Base-by-base conservation (phyloP, 1,140 invertebrate genomes). In the Heliconius congener region DNA sequence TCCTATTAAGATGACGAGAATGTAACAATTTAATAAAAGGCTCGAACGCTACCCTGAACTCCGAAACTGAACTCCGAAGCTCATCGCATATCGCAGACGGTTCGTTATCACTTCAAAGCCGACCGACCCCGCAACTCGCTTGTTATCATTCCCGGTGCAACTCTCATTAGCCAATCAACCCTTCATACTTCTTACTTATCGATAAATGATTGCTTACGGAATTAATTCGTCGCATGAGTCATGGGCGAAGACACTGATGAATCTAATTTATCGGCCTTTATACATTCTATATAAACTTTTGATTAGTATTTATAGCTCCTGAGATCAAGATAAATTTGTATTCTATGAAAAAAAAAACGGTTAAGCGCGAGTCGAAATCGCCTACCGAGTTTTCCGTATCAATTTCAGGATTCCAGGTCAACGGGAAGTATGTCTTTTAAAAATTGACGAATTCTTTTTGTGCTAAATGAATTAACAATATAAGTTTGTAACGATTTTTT, bases 91-190 rank as follows among this genome's bases (percentile, higher is more conserved):
- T 60, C 70, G 74, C 77, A 70, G 42, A 8, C 78, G 76, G 19
- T 79, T 77, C 77, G 76, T 81, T 84, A 84, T 85, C 79, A 82
- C 76, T 78, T 81, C 84, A 85, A 84, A 85, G 83, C 73, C 73
- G 60, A 30, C 77, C 76, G 76, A n/a, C 60, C 19, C 77, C 77
- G 80, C 76, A 55, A 75, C 74, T 52, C 74, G 42, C 74, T 80
- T 77, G 80, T 82, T 82, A 82, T 83, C 78, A 79, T 83, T 82
- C 72, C 76, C 66, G 76, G 71, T 81, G 72, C 80, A 76, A 60
- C 73, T 66, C 78, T 83, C 82, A 85, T 83, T 85, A 85, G 82
- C 78, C 66, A 66, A 66, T 52, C 55, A 46, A 76, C 75, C 77
- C 52, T 75, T 60, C 57, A 76, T 81, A 39, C 57, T 70, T 78